phyloP scores from a whole-genome alignment of 2,888 invertebrate genomes.

The Lasioglossum vierecki region DNA sequence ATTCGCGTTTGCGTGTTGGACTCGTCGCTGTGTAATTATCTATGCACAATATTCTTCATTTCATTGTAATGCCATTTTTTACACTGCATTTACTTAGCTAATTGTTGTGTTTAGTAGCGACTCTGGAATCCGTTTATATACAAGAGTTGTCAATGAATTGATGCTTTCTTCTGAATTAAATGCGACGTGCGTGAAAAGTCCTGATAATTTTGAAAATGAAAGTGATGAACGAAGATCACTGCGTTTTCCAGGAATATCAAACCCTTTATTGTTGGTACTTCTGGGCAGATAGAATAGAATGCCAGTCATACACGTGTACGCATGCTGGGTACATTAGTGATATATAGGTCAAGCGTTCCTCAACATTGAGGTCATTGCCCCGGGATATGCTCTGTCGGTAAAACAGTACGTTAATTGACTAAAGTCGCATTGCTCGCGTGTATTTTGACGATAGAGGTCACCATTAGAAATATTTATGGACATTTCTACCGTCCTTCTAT shows the following conservation, averaged over 20 bases:
- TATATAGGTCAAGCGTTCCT: constrained; percentile 78
- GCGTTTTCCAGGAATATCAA: neutral
- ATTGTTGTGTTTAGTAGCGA: neutral
- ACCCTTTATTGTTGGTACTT: neutral
- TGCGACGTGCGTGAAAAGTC: neutral
- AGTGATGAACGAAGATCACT: neutral
- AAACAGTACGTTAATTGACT: constrained; percentile 66
- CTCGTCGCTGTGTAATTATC: neutral
- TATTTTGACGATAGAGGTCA: constrained; percentile 67
- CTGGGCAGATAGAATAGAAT: constrained; percentile 21
- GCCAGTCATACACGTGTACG: constrained; percentile 54
- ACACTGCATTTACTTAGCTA: neutral
- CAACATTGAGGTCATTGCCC: constrained; percentile 77
- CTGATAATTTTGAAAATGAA: neutral
- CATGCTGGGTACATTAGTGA: constrained; percentile 65
- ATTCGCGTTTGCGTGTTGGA: neutral
- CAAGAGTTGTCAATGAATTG: constrained; percentile 18
- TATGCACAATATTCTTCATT: neutral
- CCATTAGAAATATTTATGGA: constrained; percentile 40
- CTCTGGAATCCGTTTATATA: constrained; percentile 18
- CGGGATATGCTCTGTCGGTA: constrained; percentile 69
- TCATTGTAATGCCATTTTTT: neutral
- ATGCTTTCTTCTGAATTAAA: neutral
- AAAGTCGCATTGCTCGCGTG: constrained; percentile 58
- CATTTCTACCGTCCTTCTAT: neutral